Conservation (phyloP, 2,888 invertebrate species). For the Spodoptera picta region DNA sequence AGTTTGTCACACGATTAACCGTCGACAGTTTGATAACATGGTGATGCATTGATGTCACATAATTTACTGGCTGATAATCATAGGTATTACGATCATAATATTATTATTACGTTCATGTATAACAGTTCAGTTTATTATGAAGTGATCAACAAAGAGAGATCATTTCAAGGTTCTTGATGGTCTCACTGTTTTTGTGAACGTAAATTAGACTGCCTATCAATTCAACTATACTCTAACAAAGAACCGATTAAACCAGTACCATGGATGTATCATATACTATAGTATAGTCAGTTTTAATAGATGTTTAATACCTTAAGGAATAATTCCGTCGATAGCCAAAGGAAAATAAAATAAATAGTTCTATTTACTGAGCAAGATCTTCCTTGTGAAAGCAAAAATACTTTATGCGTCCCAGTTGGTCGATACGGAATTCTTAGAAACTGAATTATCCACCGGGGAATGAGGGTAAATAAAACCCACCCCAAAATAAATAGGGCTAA, state of each 20-base stretch:
- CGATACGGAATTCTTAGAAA: conserved; percentile 85
- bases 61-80: conserved; percentile 18
- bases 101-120: background rate
- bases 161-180: too few species aligned
- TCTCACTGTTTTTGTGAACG: too few species aligned
- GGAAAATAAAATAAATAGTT: conserved; percentile 44
- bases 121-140: background rate
- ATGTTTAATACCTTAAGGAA: conserved; percentile 1
- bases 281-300: too few species aligned
- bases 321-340: conserved; percentile 17
- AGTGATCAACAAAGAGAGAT: too few species aligned
- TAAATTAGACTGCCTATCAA: too few species aligned
- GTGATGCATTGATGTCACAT: conserved; percentile 30
- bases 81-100: conserved; percentile 3
- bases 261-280: too few species aligned
- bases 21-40: conserved; percentile 40
- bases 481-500: conserved; percentile 85
- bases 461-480: conserved; percentile 84
- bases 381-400: conserved; percentile 73
- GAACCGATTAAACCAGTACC: too few species aligned
- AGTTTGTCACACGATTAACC: conserved; percentile 42
- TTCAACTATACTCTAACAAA: too few species aligned
- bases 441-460: conserved; percentile 85
- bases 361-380: conserved; percentile 54
- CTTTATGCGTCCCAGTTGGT: conserved; percentile 83